phyloP scores from a whole-genome alignment of 2,113 vertebrate species.

The Bubo blakistoni region DNA sequence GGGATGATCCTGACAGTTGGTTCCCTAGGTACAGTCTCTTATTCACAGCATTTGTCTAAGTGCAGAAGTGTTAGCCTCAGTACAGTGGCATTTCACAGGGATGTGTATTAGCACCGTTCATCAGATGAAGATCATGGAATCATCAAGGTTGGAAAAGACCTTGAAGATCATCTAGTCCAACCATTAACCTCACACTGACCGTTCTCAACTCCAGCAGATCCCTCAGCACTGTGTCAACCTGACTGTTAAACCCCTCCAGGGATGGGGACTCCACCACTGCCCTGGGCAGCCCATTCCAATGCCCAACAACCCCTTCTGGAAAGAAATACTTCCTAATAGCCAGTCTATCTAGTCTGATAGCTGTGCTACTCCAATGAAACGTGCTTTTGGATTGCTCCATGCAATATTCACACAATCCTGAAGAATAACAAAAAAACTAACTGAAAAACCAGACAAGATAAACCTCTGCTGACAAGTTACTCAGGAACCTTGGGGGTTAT shows the following conservation, averaged over 20 bases:
- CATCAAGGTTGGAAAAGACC: no score
- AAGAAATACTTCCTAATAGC: no score
- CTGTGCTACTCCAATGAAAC: not conserved
- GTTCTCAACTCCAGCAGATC: no score
- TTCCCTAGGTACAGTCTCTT: not conserved
- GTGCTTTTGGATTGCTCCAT: not conserved
- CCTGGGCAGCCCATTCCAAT: no score
- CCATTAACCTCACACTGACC: no score
- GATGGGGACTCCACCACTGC: no score
- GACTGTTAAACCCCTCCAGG: no score
- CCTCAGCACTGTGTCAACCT: no score
- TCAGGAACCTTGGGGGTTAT: not conserved
- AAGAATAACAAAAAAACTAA: not conserved
- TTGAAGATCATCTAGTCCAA: no score
- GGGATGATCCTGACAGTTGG: not conserved
- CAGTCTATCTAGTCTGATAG: not conserved
- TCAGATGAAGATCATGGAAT: not conserved
- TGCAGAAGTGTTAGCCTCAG: not conserved
- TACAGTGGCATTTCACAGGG: not conserved
- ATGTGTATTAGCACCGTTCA: not conserved
- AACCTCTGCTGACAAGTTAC: not conserved
- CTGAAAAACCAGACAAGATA: not conserved
- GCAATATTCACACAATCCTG: not conserved
- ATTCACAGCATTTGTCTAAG: not conserved
- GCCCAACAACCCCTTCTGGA: no score